A percentile compares a stretch with the other conserved stretches of the same genome.
Evolutionary conservation across 1,140 invertebrate genomes (phyloP).

Genomic region (Chlorops oryzae): DNA sequence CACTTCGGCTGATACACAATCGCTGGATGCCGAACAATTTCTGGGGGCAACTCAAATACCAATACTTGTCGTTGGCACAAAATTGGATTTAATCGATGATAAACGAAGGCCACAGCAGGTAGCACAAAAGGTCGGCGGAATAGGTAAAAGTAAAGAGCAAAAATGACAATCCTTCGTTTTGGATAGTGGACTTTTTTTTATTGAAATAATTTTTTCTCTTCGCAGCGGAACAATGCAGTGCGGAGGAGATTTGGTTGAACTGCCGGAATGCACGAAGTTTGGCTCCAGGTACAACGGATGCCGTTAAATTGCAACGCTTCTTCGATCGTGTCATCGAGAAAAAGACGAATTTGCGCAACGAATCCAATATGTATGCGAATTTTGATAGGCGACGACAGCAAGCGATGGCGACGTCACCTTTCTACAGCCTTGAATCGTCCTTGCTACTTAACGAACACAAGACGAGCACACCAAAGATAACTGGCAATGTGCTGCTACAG

Average conservation of each 20-base stretch:
- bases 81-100: conserved; percentile 76
- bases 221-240: conserved; percentile 83
- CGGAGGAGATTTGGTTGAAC: conserved; percentile 88
- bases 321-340: conserved; percentile 87
- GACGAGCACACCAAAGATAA: too few relatives aligned
- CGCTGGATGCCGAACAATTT: conserved; percentile 89
- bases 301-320: conserved; percentile 86
- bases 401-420: too few relatives aligned
- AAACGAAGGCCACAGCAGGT: conserved; percentile 58
- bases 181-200: background rate
- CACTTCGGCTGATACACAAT: conserved; percentile 49
- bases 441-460: too few relatives aligned
- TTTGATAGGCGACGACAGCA: too few relatives aligned
- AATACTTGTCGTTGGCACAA: conserved; percentile 89
- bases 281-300: conserved; percentile 84
- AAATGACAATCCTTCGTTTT: background rate
- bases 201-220: conserved; percentile 10
- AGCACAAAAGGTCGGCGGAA: conserved; percentile 61
- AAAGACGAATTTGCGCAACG: too few relatives aligned
- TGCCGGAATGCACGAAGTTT: conserved; percentile 74
- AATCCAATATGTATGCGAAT: too few relatives aligned
- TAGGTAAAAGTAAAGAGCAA: conserved; percentile 26
- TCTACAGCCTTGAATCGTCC: too few relatives aligned
- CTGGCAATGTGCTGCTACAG: too few relatives aligned
- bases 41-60: conserved; percentile 77